Conservation (phyloP, 2,797 vertebrate species). For the Catostomus latipinnis region DNA sequence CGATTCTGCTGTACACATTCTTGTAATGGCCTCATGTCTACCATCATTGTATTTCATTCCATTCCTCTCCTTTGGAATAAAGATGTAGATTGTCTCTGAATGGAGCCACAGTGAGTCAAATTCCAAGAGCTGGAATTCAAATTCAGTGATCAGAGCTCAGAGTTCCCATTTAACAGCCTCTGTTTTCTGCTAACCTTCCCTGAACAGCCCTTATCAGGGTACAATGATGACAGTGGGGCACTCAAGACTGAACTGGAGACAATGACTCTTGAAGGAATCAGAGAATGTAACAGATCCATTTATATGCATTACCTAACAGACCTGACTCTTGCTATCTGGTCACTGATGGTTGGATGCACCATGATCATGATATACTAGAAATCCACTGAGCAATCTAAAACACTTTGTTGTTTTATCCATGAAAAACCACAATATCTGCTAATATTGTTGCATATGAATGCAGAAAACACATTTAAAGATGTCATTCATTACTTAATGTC, state of each 20-base stretch:
- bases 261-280: constrained; percentile 33
- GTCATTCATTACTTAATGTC: background rate
- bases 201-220: constrained; percentile 9
- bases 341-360: constrained; percentile 8
- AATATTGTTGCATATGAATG: background rate
- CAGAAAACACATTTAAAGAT: background rate
- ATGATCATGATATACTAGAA: constrained; percentile 23
- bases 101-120: constrained; percentile 29
- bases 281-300: constrained; percentile 21
- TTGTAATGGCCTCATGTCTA: constrained; percentile 1
- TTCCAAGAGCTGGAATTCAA: constrained; percentile 31
- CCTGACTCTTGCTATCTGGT: constrained; percentile 22
- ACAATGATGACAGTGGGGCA: constrained; percentile 6
- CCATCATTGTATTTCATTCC: constrained; percentile 47
- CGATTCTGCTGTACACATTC: background rate
- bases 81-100: background rate
- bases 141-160: background rate
- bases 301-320: constrained; percentile 39
- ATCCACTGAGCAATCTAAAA: background rate
- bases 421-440: constrained; percentile 27
- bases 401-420: constrained; percentile 23
- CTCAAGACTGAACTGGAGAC: constrained; percentile 1
- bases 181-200: background rate
- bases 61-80: constrained; percentile 18
- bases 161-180: constrained; percentile 32